Evolutionary conservation across 2,113 vertebrate genomes (phyloP).

Genomic region (Leuciscus idus): DNA sequence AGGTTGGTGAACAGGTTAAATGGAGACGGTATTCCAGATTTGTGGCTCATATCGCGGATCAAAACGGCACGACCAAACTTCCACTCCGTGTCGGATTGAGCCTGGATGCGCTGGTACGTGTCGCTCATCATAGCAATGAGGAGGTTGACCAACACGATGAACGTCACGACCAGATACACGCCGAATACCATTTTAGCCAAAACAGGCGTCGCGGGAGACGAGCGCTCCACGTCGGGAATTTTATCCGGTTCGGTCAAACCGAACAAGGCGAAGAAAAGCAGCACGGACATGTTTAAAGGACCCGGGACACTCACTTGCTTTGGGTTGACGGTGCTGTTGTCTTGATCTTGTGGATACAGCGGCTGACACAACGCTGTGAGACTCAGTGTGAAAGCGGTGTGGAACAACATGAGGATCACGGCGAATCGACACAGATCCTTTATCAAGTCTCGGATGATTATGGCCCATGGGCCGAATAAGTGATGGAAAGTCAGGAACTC

Average conservation of each 20-base stretch:
- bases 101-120: constrained; percentile 73
- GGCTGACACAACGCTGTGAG: constrained; percentile 68
- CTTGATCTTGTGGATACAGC: constrained; percentile 47
- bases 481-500: constrained; percentile 73
- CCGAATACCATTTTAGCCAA: constrained; percentile 66
- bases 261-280: constrained; percentile 70
- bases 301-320: not conserved
- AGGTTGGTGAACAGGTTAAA: constrained; percentile 70
- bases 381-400: constrained; percentile 69
- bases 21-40: constrained; percentile 67
- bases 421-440: constrained; percentile 71
- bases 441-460: constrained; percentile 72
- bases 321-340: not conserved
- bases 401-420: constrained; percentile 69
- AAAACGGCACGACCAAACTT: constrained; percentile 71
- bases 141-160: constrained; percentile 70
- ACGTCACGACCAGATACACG: constrained; percentile 67
- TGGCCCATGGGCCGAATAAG: constrained; percentile 72
- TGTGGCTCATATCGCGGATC: constrained; percentile 69
- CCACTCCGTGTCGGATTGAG: constrained; percentile 71
- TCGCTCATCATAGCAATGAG: constrained; percentile 75
- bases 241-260: constrained; percentile 64
- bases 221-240: constrained; percentile 52
- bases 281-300: constrained; percentile 61
- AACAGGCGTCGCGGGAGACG: constrained; percentile 53